These are phyloP conservation scores for Archaeoteleia sp. DNA, from an alignment of 2,888 invertebrate species.

Conservation along the genomic window DNA sequence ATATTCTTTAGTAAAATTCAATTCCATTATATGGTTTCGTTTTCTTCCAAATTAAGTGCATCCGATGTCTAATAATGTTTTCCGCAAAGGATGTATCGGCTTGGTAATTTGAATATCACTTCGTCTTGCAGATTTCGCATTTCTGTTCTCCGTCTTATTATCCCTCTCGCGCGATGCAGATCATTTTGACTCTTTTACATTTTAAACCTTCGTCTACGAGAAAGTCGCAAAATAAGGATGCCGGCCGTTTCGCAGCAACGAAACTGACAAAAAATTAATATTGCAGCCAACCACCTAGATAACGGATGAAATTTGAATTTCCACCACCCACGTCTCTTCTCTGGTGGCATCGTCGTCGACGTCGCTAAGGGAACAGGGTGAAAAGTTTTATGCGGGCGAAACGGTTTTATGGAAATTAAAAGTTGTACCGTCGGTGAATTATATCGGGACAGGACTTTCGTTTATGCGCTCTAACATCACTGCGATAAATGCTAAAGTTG, in stretches of 20 bases:
- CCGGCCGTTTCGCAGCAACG: constrained; percentile 27
- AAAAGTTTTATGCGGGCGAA: constrained; percentile 55
- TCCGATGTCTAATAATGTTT: neutral
- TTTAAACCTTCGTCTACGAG: constrained; percentile 27
- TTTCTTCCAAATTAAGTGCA: too few relatives aligned
- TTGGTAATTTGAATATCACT: too few relatives aligned
- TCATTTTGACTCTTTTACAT: constrained; percentile 23
- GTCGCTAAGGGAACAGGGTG: constrained; percentile 20
- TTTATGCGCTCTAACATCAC: constrained; percentile 44
- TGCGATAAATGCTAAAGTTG: constrained; percentile 46
- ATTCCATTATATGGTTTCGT: too few relatives aligned
- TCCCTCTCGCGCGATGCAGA: constrained; percentile 25
- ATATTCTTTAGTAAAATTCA: too few relatives aligned
- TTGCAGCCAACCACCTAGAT: constrained; percentile 57
- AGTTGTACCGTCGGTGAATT: constrained; percentile 62
- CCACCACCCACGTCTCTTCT: constrained; percentile 40
- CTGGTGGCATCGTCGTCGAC: constrained; percentile 24
- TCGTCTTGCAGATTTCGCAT: constrained; percentile 2
- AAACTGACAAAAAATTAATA: constrained; percentile 58
- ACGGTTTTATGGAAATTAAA: constrained; percentile 69
- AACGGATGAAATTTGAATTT: constrained; percentile 64
- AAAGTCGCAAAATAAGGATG: constrained; percentile 56
- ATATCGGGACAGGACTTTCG: constrained; percentile 54
- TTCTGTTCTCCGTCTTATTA: constrained; percentile 15
- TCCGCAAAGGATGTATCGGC: neutral